Base-by-base conservation (phyloP, 2,797 vertebrate species). In the Pseudomugil tenellus region DNA sequence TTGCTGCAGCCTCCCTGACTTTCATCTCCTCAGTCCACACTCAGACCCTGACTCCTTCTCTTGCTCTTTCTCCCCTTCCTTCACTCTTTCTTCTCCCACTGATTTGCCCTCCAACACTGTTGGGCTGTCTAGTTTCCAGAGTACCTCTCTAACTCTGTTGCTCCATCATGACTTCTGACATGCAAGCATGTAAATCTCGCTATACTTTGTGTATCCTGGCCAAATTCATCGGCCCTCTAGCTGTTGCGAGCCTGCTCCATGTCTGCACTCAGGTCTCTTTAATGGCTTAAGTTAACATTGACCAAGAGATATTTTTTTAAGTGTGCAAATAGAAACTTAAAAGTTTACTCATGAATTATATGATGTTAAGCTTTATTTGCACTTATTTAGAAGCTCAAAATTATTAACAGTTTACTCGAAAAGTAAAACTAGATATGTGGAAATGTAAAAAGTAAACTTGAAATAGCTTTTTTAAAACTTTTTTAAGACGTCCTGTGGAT, bases 1-100 rank as follows among this genome's bases (percentile, higher is more conserved):
- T 79, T 31, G 41, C 67, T 83, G 78, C 76, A 67, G 58, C 73
- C 70, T 71, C 56, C 14, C 57, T 53, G 31, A 41, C 63, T 85
- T 86, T 79, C 75, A 86, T 83, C 74, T 86, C 81, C 85, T 79
- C 73, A 70, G 71, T 82, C 84, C 81, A 84, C 78, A 76, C 72
- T 56, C 26, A 63, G 66, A 86, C 76, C 78, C 81, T 4, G 25
- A 37, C 62, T 65, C 21, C 43, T 73, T 43, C 35, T 41, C 7
- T 63, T 65, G 76, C 74, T 84, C 77, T 66, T 54, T 70, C 76
- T 75, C 59, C 48, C 48, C 34, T 58, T 81, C 76, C 77, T 81
- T 84, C 60, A 65, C 70, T 79, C 78, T 69, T 41, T 32, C 21
- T 66, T 73, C 68, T 63, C 55, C 64, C 77, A 73, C 55, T 56